Evolutionary conservation across 2,888 invertebrate species (phyloP), one percentile per base, ranked within the genome.

Genomic region (Pachydiplax longipennis): DNA sequence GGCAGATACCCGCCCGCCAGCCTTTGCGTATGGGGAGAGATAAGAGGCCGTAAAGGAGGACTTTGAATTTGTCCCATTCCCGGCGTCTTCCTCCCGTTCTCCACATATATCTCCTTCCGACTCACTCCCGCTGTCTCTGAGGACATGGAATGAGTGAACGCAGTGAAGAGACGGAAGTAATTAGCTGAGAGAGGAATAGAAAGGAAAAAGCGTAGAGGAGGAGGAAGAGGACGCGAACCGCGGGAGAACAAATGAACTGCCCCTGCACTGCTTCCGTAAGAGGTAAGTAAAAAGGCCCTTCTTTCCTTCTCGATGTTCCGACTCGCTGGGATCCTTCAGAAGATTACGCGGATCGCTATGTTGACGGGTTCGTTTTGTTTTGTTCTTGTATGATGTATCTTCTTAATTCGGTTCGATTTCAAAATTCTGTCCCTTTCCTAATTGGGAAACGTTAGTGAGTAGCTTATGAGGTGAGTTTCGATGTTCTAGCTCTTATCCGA

Each of bases 221-320:
- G 44, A n/a, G 44, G 40, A 22, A 81, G 22, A 18, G 3, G 37
- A 37, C 81, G 31, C 25, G 31, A 37, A 81, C 6, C 82, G 83
- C n/a, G 31, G 15, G 35, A 58, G 31, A 83, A 61, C 87, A 87
- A 87, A 87, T 87, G 87, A 87, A 87, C 37, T 65, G 65, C 37
- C 61, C 87, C 37, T 61, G 87, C 65, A 12, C 87, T n/a, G n/a
- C 37, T 31, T 58, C 37, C n/a, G 61, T 35, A 40, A 87, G 61
- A 87, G 65, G 87, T 65, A 13, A 37, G 87, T 87, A 31, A 53
- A 53, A 53, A 53, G 53, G 2, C 53, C n/a, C 53, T 53, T 53
- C 18, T 53, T 53, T 4, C 53, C 1, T 18, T 53, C 18, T 53
- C 18, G 1, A 37, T 37, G 37, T 37, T 37, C 37, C 10, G 44